Conservation (phyloP, 2,113 vertebrate genomes). For the Proterorhinus semilunaris region DNA sequence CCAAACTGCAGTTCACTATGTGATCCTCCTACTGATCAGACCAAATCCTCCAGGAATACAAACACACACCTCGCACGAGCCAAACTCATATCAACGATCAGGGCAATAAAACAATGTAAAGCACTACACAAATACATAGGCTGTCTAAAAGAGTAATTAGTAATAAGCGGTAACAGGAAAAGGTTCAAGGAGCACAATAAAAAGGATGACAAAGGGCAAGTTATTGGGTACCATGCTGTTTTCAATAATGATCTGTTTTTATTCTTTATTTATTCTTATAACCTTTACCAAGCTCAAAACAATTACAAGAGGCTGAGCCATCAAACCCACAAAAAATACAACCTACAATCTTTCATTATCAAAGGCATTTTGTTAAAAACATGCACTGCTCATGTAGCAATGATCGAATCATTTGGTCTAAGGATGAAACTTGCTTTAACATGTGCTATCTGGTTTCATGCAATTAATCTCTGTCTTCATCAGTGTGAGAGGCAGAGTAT, state of each 20-base stretch:
- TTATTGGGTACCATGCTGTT: not conserved
- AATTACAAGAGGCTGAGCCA: too few species aligned
- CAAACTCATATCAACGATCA: too few species aligned
- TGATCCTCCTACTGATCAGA: conserved; percentile 43
- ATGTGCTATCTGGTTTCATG: not conserved
- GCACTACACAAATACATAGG: not conserved
- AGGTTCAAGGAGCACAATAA: not conserved
- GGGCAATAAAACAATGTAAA: not conserved
- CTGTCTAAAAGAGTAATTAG: not conserved
- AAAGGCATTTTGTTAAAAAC: not conserved
- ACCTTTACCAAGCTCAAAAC: too few species aligned
- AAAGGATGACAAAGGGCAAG: not conserved
- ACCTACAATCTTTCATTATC: too few species aligned
- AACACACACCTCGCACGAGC: not conserved
- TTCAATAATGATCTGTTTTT: not conserved
- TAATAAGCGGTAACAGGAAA: not conserved
- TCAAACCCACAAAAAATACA: too few species aligned
- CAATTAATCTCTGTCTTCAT: conserved; percentile 17
- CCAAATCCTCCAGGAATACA: conserved; percentile 1
- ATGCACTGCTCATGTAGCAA: conserved; percentile 12
- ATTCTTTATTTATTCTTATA: too few species aligned
- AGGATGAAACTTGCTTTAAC: not conserved
- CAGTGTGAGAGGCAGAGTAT: conserved; percentile 6
- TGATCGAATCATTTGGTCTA: conserved; percentile 13
- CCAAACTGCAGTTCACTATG: conserved; percentile 45